phyloP scores from a whole-genome alignment of 2,888 invertebrate species.

The Rhingia campestris region DNA sequence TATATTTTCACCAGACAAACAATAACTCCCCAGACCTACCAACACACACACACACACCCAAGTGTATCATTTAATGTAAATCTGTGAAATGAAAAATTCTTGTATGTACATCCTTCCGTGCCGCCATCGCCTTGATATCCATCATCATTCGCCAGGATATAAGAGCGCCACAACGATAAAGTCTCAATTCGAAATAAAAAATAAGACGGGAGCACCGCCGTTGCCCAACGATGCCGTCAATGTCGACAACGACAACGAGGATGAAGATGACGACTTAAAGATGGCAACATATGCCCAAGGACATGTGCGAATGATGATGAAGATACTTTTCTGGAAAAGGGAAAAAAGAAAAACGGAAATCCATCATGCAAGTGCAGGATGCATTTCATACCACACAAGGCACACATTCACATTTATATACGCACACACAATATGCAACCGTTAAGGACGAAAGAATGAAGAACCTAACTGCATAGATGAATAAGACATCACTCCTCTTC shows the following conservation, averaged over 20 bases:
- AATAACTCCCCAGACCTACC: neutral
- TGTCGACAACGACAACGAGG: conserved; percentile 22
- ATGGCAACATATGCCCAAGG: conserved; percentile 65
- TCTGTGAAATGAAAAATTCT: conserved; percentile 31
- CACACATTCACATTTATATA: neutral
- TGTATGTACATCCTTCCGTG: conserved; percentile 32
- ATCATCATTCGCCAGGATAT: conserved; percentile 44
- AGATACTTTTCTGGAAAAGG: conserved; percentile 18
- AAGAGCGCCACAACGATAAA: conserved; percentile 54
- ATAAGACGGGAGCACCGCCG: conserved; percentile 6
- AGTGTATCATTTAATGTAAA: conserved; percentile 8
- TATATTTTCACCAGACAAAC: conserved; percentile 65
- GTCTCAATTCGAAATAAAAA: conserved; percentile 33
- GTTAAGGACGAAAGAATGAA: conserved; percentile 34
- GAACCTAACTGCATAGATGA: conserved; percentile 45
- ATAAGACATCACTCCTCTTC: conserved; percentile 14
- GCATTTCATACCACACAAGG: conserved; percentile 1
- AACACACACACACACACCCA: neutral
- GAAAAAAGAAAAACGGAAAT: conserved; percentile 20
- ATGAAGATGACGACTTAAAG: conserved; percentile 57
- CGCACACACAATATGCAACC: conserved; percentile 2
- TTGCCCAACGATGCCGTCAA: conserved; percentile 14
- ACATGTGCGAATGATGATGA: conserved; percentile 46
- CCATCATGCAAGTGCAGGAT: conserved; percentile 43
- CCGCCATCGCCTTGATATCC: neutral